Evolutionary conservation across 1,140 invertebrate genomes (phyloP).

Genomic region (Drepana arcuata): DNA sequence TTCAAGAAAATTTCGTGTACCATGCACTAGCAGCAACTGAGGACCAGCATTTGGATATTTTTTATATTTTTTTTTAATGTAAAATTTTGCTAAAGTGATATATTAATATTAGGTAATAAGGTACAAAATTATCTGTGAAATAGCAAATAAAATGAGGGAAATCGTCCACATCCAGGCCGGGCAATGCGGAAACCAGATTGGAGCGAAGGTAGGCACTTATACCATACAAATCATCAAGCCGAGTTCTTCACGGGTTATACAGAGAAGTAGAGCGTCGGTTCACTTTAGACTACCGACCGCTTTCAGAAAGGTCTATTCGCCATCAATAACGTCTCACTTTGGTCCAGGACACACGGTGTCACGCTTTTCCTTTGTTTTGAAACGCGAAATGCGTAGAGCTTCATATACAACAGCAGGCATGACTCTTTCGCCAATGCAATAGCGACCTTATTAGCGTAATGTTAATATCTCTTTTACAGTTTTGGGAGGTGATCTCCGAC

Average conservation of each 20-base stretch:
- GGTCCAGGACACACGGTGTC: too few species aligned
- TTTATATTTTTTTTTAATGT: conserved; percentile 16
- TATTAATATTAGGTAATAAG: conserved; percentile 9
- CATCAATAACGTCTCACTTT: too few species aligned
- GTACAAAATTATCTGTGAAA: conserved; percentile 22
- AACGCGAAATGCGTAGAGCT: too few species aligned
- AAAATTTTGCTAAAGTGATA: conserved; percentile 13
- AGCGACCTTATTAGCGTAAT: background rate
- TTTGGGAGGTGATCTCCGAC: conserved; percentile 80
- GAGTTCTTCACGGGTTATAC: too few species aligned
- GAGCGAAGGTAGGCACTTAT: conserved; percentile 46
- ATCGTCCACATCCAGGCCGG: conserved; percentile 79
- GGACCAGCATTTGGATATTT: conserved; percentile 5
- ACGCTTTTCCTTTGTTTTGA: too few species aligned
- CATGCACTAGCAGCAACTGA: conserved; percentile 14
- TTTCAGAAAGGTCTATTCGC: too few species aligned
- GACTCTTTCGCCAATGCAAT: too few species aligned
- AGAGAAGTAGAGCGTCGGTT: too few species aligned
- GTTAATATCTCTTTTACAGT: conserved; percentile 35
- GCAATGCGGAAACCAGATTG: conserved; percentile 81
- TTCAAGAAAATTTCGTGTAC: conserved; percentile 17
- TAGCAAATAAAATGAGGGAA: conserved; percentile 73
- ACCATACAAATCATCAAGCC: too few species aligned
- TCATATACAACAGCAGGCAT: too few species aligned
- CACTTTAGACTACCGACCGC: too few species aligned